Evolutionary conservation across 2,113 vertebrate species (phyloP).

Genomic region (Otolemur garnettii): DNA sequence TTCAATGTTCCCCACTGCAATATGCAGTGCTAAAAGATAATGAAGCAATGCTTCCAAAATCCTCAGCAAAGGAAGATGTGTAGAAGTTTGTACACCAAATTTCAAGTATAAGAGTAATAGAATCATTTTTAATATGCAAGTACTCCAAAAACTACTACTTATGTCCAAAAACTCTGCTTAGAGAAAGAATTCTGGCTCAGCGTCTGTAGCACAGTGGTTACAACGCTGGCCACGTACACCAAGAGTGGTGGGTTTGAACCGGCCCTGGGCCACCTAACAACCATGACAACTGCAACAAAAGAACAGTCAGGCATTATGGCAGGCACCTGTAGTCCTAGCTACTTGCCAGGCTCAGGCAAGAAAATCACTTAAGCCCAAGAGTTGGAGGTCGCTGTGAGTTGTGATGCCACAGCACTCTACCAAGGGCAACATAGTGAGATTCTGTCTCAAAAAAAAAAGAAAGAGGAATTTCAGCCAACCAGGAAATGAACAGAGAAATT

Average conservation of each 20-base stretch:
- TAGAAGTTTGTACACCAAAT: neutral
- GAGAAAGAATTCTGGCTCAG: neutral
- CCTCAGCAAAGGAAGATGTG: neutral
- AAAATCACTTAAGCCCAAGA: no score
- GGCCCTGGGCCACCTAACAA: no score
- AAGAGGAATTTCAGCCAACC: neutral
- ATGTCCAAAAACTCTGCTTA: constrained; percentile 16
- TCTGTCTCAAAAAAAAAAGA: neutral
- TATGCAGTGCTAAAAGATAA: neutral
- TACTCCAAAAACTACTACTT: neutral
- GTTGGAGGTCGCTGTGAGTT: no score
- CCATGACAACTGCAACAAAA: no score
- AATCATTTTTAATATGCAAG: neutral
- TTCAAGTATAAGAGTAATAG: neutral
- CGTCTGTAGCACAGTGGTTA: no score
- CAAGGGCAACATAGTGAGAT: no score
- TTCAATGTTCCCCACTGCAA: neutral
- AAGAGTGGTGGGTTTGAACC: no score
- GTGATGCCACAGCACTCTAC: no score
- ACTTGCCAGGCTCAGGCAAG: no score
- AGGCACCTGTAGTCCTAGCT: no score
- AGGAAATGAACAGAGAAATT: constrained; percentile 20
- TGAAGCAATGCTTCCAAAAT: neutral
- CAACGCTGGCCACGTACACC: no score
- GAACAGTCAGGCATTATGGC: no score